phyloP scores from a whole-genome alignment of 2,888 invertebrate genomes.

The Eupithecia inturbata region DNA sequence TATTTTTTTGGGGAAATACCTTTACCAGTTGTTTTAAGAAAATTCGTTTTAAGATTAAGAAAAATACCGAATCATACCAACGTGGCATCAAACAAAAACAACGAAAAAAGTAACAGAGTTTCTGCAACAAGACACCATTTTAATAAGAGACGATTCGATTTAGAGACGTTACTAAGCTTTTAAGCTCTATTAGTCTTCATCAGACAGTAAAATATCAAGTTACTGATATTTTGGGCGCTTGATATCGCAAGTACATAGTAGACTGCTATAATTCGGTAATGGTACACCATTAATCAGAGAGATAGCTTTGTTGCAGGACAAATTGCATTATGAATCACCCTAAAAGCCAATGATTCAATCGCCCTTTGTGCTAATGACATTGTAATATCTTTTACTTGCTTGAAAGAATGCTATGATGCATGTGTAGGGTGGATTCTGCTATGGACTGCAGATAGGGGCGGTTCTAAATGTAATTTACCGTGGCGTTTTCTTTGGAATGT shows the following conservation, averaged over 20 bases:
- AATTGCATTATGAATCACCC: conserved; percentile 54
- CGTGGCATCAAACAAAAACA: neutral
- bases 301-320: conserved; percentile 54
- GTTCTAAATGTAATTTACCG: conserved; percentile 11
- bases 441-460: neutral
- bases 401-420: conserved; percentile 13
- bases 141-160: neutral
- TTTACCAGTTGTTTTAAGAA: too few relatives aligned
- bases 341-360: conserved; percentile 42
- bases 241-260: neutral
- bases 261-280: conserved; percentile 17
- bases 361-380: conserved; percentile 42
- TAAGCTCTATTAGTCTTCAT: conserved; percentile 8
- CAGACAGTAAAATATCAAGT: conserved; percentile 15
- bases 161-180: conserved; percentile 7
- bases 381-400: conserved; percentile 20
- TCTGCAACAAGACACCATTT: neutral
- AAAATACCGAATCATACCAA: too few relatives aligned
- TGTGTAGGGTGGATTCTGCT: conserved; percentile 8
- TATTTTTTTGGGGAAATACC: neutral
- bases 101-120: too few relatives aligned
- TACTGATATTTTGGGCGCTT: conserved; percentile 6
- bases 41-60: too few relatives aligned
- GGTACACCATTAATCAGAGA: conserved; percentile 38
- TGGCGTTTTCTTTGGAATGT: neutral